Conservation (phyloP, 2,113 vertebrate genomes). For the Strix aluco region DNA sequence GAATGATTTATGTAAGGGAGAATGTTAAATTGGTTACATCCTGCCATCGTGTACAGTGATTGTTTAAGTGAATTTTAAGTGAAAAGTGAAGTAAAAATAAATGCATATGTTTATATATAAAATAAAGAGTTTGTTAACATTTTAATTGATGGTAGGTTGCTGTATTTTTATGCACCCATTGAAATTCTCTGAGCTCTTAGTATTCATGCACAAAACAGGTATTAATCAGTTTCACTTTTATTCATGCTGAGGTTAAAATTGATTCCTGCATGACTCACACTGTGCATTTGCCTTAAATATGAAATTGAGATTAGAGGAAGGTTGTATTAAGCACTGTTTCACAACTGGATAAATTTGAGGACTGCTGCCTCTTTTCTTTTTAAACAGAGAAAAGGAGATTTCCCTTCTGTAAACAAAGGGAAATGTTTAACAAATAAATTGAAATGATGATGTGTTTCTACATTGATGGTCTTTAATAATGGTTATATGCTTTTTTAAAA, state of each 20-base stretch:
- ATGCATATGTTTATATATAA: not conserved
- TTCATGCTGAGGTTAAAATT: slow-evolving; percentile 15
- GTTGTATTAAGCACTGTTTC: slow-evolving; percentile 18
- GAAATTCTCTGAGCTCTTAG: not conserved
- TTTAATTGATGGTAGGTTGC: not conserved
- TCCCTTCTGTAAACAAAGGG: not conserved
- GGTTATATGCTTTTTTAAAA: not conserved
- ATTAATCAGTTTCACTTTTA: slow-evolving; percentile 30
- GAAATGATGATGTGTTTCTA: not conserved
- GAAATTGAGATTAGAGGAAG: slow-evolving; percentile 10
- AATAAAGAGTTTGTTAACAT: not conserved
- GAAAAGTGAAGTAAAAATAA: not conserved
- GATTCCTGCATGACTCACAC: slow-evolving; percentile 34
- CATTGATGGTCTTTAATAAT: not conserved
- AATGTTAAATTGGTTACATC: not conserved
- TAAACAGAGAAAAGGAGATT: not conserved
- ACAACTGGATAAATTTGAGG: not conserved
- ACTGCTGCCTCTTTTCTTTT: not conserved
- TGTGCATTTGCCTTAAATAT: slow-evolving; percentile 3
- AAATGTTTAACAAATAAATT: not conserved
- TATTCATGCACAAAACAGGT: not conserved
- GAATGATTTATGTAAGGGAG: not conserved
- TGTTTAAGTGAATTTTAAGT: not conserved
- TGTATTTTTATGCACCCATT: not conserved
- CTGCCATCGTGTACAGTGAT: not conserved